A percentile compares a stretch with the other conserved stretches of the same genome.
These are phyloP conservation scores for Enteromius paludinosus DNA, from an alignment of 2,797 vertebrate genomes.

Conservation along the genomic window DNA sequence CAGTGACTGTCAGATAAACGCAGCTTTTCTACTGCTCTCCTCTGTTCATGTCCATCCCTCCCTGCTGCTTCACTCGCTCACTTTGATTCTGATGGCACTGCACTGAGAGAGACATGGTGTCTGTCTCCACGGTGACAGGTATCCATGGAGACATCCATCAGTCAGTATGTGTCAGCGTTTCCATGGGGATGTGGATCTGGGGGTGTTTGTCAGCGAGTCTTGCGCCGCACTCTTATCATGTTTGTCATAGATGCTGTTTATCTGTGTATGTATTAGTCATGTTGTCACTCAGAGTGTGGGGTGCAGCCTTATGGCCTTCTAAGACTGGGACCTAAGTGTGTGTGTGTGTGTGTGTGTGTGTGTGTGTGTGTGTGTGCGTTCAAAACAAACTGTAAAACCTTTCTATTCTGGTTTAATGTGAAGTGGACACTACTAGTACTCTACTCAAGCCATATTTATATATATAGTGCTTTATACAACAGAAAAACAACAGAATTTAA, in stretches of 20 bases:
- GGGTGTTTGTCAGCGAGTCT: constrained; percentile 43
- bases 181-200: constrained; percentile 60
- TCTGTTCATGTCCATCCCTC: constrained; percentile 36
- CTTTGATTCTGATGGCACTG: constrained; percentile 63
- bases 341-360: neutral
- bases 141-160: constrained; percentile 81
- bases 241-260: constrained; percentile 76
- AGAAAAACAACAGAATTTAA: neutral
- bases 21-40: constrained; percentile 42
- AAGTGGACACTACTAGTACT: neutral
- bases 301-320: constrained; percentile 15
- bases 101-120: constrained; percentile 69
- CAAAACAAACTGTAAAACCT: constrained; percentile 12
- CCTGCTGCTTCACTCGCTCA: constrained; percentile 30
- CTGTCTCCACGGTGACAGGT: constrained; percentile 73
- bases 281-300: constrained; percentile 68
- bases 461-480: neutral
- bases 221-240: constrained; percentile 66
- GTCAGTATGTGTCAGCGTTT: constrained; percentile 73
- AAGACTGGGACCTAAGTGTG: neutral
- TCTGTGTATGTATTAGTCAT: constrained; percentile 71
- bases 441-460: neutral
- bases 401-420: constrained; percentile 4
- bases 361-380: too few relatives aligned
- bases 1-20: constrained; percentile 45